phyloP scores from a whole-genome alignment of 2,113 vertebrate genomes.

The Ornithorhynchus anatinus region DNA sequence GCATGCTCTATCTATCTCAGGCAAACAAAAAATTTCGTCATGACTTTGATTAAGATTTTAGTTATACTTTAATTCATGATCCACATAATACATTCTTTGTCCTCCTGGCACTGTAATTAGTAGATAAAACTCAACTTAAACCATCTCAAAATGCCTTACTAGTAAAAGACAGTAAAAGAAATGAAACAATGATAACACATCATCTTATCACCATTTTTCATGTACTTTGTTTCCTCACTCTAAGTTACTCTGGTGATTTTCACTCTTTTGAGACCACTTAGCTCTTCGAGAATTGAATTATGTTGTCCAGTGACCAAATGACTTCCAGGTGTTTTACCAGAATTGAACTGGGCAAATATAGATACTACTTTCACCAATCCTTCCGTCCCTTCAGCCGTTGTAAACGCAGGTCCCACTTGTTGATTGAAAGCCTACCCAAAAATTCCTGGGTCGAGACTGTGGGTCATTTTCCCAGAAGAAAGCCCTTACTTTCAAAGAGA shows the following conservation, averaged over 20 bases:
- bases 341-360: background rate
- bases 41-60: background rate
- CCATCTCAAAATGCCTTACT: background rate
- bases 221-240: background rate
- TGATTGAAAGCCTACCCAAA: too few species aligned
- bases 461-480: too few species aligned
- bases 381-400: too few species aligned
- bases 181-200: background rate
- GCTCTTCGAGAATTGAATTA: background rate
- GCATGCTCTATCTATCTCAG: background rate
- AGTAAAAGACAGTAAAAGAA: background rate
- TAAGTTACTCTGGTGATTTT: background rate
- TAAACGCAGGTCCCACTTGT: too few species aligned
- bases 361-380: background rate
- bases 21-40: background rate
- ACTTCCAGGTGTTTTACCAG: background rate
- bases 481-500: too few species aligned
- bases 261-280: background rate
- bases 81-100: background rate
- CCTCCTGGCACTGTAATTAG: background rate
- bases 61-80: background rate
- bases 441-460: too few species aligned
- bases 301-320: too few species aligned
- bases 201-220: background rate
- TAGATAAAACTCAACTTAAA: background rate